Evolutionary conservation across 1,140 invertebrate species (phyloP).

Genomic region (Euwallacea similis): DNA sequence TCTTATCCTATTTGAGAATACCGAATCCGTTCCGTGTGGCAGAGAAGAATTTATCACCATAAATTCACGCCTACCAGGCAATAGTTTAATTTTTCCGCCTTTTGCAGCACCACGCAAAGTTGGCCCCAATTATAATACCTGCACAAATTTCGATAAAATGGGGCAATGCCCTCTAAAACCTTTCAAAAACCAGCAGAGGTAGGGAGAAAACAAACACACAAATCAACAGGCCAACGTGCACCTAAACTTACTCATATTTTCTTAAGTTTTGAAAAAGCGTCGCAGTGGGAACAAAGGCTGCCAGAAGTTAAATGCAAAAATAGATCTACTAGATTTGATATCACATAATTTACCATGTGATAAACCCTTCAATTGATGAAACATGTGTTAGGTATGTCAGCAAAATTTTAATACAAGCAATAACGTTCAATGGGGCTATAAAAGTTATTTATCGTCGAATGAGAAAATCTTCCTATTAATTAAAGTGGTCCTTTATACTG

Average conservation of each 20-base stretch:
- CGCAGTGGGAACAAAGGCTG: too few relatives aligned
- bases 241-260: conserved; percentile 2
- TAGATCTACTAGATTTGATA: too few relatives aligned
- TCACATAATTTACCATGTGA: too few relatives aligned
- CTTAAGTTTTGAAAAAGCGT: background rate
- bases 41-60: background rate
- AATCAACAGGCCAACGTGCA: conserved; percentile 18
- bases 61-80: background rate
- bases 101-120: background rate
- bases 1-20: background rate
- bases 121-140: background rate
- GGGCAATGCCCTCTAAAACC: background rate
- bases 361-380: too few relatives aligned
- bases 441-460: conserved; percentile 5
- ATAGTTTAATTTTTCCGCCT: background rate
- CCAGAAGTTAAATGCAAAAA: too few relatives aligned
- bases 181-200: background rate
- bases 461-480: conserved; percentile 7
- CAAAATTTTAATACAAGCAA: too few relatives aligned
- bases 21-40: background rate
- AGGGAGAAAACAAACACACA: conserved; percentile 20
- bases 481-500: conserved; percentile 3
- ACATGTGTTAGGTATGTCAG: too few relatives aligned
- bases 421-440: background rate
- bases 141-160: background rate